Conservation (phyloP, 2,888 invertebrate genomes). For the Muschampia plurimacula region DNA sequence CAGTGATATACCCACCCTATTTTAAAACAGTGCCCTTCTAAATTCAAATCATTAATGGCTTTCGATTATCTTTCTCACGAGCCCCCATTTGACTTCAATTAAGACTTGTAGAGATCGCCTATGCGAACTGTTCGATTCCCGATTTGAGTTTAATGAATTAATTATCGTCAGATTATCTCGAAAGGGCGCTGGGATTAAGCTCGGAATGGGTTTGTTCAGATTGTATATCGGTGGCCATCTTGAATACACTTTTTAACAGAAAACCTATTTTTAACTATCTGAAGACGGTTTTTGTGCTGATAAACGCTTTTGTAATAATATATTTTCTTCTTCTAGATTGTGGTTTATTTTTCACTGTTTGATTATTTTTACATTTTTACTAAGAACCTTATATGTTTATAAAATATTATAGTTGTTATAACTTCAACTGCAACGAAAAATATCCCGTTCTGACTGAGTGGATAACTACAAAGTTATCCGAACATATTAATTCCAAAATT, state of each 20-base stretch:
- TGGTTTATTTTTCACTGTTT: background rate
- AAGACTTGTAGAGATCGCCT: slow-evolving; percentile 80
- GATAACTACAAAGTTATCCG: background rate
- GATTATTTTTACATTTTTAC: background rate
- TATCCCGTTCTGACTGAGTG: background rate
- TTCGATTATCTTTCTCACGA: slow-evolving; percentile 84
- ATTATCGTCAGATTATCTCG: slow-evolving; percentile 62
- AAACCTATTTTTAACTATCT: slow-evolving; percentile 32
- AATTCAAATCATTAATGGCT: slow-evolving; percentile 81
- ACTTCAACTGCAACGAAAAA: background rate
- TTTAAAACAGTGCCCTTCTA: slow-evolving; percentile 78
- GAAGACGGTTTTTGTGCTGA: slow-evolving; percentile 19
- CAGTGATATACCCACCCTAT: slow-evolving; percentile 64
- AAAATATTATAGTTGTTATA: background rate
- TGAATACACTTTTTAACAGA: slow-evolving; percentile 37
- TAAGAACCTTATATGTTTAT: too few species aligned
- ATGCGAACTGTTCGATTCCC: slow-evolving; percentile 75
- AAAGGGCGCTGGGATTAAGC: slow-evolving; percentile 52
- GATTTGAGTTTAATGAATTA: slow-evolving; percentile 76
- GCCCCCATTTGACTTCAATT: slow-evolving; percentile 75
- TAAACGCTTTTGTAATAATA: slow-evolving; percentile 15
- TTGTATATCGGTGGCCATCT: slow-evolving; percentile 38
- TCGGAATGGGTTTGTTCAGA: slow-evolving; percentile 44
- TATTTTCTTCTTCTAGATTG: background rate
- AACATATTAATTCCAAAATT: slow-evolving; percentile 8